Base-by-base conservation (phyloP, 2,888 invertebrate species). In the Shargacucullia verbasci region DNA sequence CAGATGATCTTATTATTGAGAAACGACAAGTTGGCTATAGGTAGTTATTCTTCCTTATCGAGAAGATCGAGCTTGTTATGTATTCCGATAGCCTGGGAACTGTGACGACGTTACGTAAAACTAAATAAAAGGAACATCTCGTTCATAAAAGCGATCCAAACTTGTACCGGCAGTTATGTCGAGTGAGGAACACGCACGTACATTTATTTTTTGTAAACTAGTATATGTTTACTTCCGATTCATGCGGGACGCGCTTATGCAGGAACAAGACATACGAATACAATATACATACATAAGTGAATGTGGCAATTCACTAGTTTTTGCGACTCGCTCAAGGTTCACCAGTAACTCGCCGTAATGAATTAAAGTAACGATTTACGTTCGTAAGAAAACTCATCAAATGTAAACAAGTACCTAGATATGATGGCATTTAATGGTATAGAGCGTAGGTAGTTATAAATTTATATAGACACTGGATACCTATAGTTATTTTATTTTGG, bases 31-130 rank as follows among this genome's bases (percentile, higher is more conserved):
- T 81, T 82, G 82, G 79, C 82, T 84, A 79, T 76, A 81, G 78
- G 20, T 20, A 20, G 20, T 20, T 60, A 78, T 73, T 86, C 87
- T 90, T 89, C 84, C 87, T 88, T 90, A 91, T 92, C 91, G 73
- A 64, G 67, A 77, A 80, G 81, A 91, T 91, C 88, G 77, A 74
- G 77, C 86, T 88, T 83, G 89, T 91, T 91, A 90, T 90, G 88
- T 82, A 83, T 89, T 88, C 89, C 79, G 85, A 82, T 86, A 66
- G 83, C 87, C 82, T 92, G 92, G 84, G 92, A 92, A 92, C 86
- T 86, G 87, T 88, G 85, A 82, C 89, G 75, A 72, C 43, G 77
- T 92, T 91, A 79, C 87, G 85, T 84, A 91, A 91, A 78, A 52
- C 54, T 39, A 62, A 70, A 72, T 72, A 69, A 72, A 69, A 69